Base-by-base conservation (phyloP, 2,113 vertebrate genomes). In the Cephalopholis sonnerati region DNA sequence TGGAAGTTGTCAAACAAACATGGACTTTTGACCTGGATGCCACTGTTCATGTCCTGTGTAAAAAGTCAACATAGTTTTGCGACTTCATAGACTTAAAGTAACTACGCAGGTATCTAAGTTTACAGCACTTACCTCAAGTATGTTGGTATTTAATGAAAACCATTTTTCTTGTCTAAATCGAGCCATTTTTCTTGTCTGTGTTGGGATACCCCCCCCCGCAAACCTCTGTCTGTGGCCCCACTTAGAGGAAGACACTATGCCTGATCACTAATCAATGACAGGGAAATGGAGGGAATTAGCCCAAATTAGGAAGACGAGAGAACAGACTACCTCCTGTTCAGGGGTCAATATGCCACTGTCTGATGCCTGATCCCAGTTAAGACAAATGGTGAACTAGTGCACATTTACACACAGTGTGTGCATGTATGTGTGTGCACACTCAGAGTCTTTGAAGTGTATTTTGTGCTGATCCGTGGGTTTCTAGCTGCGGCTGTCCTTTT, bases 231-330 rank as follows among this genome's bases (percentile, higher is more conserved):
- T 88, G 80, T 90, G 76, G 85, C 82, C 85, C 86, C 82, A 79
- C 81, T 93, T 93, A 93, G 91, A 89, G 84, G 75, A 89, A 84
- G 89, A 91, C 87, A 93, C 80, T 24, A 68, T 82, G 81, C 59
- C 89, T 93, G 93, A 95, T 94, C 91, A 84, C 86, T 94, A 94
- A 96, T 96, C 95, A 96, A 95, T 96, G 91, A 81, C 75, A 70
- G 83, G 92, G 90, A 95, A 95, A 94, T 93, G 79, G 93, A 89
- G 85, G 86, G 92, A 94, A 95, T 96, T 94, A 95, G 86, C 92
- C 89, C 87, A 93, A 95, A 95, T 95, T 94, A 95, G 93, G 83
- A 90, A 87, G 86, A 93, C 85, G 81, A 89, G 87, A 89, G 82
- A 91, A 93, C 89, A 93, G 91, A 73, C 87, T 75, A 92, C 84